Conservation (phyloP, 1,140 invertebrate genomes). For the Drosophila nigromelanica region DNA sequence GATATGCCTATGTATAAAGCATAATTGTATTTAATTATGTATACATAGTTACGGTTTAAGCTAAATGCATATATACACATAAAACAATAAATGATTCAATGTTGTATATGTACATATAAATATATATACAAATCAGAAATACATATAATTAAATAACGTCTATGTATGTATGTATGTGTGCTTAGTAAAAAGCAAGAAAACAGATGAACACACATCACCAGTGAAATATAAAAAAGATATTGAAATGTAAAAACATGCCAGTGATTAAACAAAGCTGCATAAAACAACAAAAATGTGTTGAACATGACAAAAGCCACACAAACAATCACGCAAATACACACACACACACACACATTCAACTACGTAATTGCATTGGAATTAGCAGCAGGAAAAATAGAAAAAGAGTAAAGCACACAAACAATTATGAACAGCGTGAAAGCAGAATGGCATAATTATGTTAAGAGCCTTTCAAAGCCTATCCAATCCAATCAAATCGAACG, state of each 20-base stretch:
- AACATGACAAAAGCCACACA: conserved; percentile 44
- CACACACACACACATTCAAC: conserved; percentile 11
- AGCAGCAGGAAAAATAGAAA: conserved; percentile 42
- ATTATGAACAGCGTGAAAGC: conserved; percentile 50
- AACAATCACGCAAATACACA: conserved; percentile 22
- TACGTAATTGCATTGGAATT: conserved; percentile 64
- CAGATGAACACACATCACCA: conserved; percentile 30
- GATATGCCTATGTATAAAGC: conserved; percentile 59
- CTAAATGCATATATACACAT: conserved; percentile 61
- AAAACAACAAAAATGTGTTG: conserved; percentile 43
- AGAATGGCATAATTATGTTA: conserved; percentile 77
- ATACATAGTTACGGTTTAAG: conserved; percentile 74
- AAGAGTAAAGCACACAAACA: conserved; percentile 29
- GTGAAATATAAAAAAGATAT: conserved; percentile 52
- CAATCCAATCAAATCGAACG: conserved; percentile 72
- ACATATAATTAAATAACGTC: conserved; percentile 61
- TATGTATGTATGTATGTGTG: conserved; percentile 60
- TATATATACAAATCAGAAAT: conserved; percentile 54
- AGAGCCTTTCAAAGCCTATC: conserved; percentile 75
- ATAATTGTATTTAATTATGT: conserved; percentile 79
- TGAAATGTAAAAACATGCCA: conserved; percentile 25
- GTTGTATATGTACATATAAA: conserved; percentile 81
- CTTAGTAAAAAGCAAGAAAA: conserved; percentile 44
- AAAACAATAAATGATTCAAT: conserved; percentile 76
- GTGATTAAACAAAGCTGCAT: conserved; percentile 48